These are phyloP conservation scores for Norana najaformis DNA, from an alignment of 2,888 invertebrate genomes.

Conservation along the genomic window DNA sequence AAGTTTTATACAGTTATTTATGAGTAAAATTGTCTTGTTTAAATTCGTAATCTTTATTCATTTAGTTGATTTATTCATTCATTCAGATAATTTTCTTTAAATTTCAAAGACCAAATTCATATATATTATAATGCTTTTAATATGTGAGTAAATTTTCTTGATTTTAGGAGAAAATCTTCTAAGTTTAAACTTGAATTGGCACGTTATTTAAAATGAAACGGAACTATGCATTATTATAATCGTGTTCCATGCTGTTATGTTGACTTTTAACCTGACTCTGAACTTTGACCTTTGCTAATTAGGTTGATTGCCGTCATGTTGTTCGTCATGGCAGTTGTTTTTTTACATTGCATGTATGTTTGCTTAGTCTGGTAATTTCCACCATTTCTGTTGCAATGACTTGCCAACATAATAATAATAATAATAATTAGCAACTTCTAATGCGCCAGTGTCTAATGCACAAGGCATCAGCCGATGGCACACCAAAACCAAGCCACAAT, in stretches of 20 bases:
- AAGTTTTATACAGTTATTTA: not conserved
- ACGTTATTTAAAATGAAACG: not conserved
- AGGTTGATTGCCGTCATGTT: no score
- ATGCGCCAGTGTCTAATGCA: no score
- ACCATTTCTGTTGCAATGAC: not conserved
- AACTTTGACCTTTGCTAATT: not conserved
- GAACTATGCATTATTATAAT: not conserved
- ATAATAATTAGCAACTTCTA: no score
- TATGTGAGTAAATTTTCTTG: not conserved
- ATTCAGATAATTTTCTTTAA: not conserved
- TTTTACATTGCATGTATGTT: not conserved
- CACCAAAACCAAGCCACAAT: no score
- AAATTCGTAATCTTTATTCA: not conserved
- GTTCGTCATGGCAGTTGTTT: not conserved
- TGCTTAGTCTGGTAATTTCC: not conserved
- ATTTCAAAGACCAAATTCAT: not conserved
- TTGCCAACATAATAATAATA: no score
- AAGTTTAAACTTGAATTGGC: not conserved
- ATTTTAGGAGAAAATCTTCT: not conserved
- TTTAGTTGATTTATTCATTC: not conserved
- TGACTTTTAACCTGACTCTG: not conserved
- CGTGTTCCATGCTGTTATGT: not conserved
- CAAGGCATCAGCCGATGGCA: no score
- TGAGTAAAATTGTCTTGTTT: not conserved
- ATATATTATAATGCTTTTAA: not conserved